Percentiles rank a stretch among this genome's conserved stretches.
Evolutionary conservation across 1,140 invertebrate genomes (phyloP).

Genomic region (Caenorhabditis remanei): DNA sequence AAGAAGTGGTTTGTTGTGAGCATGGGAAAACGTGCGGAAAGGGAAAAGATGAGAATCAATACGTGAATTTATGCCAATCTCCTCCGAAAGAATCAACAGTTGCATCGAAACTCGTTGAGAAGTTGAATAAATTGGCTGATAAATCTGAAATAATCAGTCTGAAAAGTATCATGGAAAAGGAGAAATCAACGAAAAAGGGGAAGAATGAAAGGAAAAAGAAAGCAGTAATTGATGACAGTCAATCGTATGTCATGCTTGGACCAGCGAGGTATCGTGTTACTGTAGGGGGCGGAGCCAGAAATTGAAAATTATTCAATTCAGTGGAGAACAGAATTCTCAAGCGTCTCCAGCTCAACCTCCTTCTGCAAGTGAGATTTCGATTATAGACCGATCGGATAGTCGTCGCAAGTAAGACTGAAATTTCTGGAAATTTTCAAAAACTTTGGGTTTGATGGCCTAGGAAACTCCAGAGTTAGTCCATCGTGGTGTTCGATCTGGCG

Average conservation of each 20-base stretch:
- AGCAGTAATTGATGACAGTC: neutral
- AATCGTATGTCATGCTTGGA: slow-evolving; percentile 5
- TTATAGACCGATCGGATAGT: too few relatives aligned
- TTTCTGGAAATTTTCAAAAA: too few relatives aligned
- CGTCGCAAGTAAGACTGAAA: too few relatives aligned
- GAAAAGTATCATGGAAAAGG: neutral
- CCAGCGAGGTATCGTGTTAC: too few relatives aligned
- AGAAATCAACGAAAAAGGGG: neutral
- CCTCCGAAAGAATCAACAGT: neutral
- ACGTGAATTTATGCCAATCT: slow-evolving; percentile 12
- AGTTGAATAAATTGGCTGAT: neutral
- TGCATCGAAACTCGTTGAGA: neutral
- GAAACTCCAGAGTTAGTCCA: too few relatives aligned
- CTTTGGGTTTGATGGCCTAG: too few relatives aligned
- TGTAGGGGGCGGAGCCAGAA: too few relatives aligned
- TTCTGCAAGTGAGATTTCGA: too few relatives aligned
- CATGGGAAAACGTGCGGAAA: neutral
- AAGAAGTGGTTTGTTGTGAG: slow-evolving; percentile 12
- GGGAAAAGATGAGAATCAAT: slow-evolving; percentile 22
- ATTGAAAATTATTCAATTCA: neutral
- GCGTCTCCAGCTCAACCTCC: neutral
- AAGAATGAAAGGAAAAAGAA: slow-evolving; percentile 26
- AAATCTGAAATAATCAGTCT: slow-evolving; percentile 36
- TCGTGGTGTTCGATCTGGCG: too few relatives aligned
- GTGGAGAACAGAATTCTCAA: too few relatives aligned